Evolutionary conservation across 2,113 vertebrate genomes (phyloP), one percentile per base, ranked within the genome.

Genomic region (Hemibagrus wyckioides): DNA sequence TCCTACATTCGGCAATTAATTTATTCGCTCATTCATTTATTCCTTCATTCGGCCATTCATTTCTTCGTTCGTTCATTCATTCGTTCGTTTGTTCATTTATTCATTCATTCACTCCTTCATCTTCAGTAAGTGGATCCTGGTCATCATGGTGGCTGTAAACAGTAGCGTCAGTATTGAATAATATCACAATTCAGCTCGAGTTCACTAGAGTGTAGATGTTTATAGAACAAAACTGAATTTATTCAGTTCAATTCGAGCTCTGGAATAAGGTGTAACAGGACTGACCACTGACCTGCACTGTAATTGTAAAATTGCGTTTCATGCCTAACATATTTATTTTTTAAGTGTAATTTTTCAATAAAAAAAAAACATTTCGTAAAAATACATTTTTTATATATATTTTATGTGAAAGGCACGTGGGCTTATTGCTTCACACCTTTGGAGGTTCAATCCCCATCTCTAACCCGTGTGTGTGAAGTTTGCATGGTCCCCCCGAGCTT

Each of bases 191-290:
- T 33, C 63, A 15, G 56, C 56, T 25, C 41, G 63, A 82, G 36
- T 21, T 21, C 54, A 21, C 19, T 71, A 15, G 85, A 0, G 30
- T 33, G 19, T 3, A 36, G 36, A 19, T 7, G 86, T 91, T 91
- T 87, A 89, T 85, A 28, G 7, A 3, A 57, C 88, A 75, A 91
- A 92, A 94, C 92, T 73, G 76, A 84, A 93, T 93, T 93, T 8
- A 71, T 89, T 86, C 85, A 15, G 85, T 90, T 85, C 77, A 63
- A 82, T 85, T 65, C n/a, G 23, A 33, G 65, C 77, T 56, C 25
- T 44, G 28, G 50, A 14, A 44, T 48, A 36, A 79, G 85, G 3
- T 67, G n/a, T 80, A 50, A 80, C 23, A 50, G 10, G 33, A 73
- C 15, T 84, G 82, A 56, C n/a, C 23, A 36, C 33, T 67, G 82